Percentiles rank a stretch among this genome's conserved stretches.
Conservation (phyloP, 2,888 invertebrate species). For the Tenthredo notha region DNA sequence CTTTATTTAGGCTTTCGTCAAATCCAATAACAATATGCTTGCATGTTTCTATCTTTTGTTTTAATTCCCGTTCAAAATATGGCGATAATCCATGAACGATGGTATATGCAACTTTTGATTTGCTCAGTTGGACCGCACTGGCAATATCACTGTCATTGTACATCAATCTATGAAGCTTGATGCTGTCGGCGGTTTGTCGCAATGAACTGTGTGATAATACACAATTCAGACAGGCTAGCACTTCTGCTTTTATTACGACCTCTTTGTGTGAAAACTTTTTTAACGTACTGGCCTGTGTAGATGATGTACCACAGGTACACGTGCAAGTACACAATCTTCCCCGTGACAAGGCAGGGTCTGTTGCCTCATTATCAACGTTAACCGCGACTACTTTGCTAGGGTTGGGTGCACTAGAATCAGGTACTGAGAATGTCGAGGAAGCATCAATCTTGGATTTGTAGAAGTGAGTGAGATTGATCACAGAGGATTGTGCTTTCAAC, state of each 20-base stretch:
- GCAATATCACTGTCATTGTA: slow-evolving; percentile 60
- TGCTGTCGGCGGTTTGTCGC: slow-evolving; percentile 54
- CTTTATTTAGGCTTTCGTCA: slow-evolving; percentile 63
- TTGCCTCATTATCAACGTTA: background rate
- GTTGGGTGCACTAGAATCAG: background rate
- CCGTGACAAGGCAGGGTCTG: background rate
- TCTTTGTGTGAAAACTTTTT: slow-evolving; percentile 43
- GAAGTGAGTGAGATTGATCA: background rate
- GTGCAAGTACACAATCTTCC: background rate
- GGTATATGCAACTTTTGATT: slow-evolving; percentile 58
- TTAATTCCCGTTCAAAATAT: slow-evolving; percentile 58
- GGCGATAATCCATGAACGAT: slow-evolving; percentile 59
- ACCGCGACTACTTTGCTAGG: background rate
- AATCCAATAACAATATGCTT: slow-evolving; percentile 58
- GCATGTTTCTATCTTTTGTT: slow-evolving; percentile 53
- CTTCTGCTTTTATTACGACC: slow-evolving; percentile 55
- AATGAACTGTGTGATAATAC: slow-evolving; percentile 55
- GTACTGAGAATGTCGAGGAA: background rate
- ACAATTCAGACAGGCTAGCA: slow-evolving; percentile 55
- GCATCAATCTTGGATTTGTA: background rate
- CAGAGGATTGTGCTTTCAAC: background rate
- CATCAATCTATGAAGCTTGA: slow-evolving; percentile 56
- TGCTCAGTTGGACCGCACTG: slow-evolving; percentile 57
- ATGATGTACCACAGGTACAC: background rate
- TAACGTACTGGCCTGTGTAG: background rate